These are phyloP conservation scores for Sclerodermus sp. DNA, from an alignment of 2,888 invertebrate species.

Conservation along the genomic window DNA sequence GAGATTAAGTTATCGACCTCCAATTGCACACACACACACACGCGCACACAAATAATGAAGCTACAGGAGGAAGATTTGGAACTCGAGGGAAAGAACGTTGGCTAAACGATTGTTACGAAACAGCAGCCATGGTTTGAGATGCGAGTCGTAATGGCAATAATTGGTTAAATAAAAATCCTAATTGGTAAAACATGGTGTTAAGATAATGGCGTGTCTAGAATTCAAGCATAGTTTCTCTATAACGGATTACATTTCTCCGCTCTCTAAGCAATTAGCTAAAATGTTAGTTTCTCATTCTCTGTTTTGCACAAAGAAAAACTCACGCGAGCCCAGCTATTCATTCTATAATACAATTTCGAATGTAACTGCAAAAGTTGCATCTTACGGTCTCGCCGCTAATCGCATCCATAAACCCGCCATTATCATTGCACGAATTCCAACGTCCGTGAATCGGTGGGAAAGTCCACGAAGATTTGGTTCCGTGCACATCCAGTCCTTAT, in stretches of 20 bases:
- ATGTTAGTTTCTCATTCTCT: background rate
- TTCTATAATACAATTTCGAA: background rate
- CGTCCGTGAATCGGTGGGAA: constrained; percentile 39
- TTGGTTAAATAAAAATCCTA: too few relatives aligned
- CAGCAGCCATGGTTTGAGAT: too few relatives aligned
- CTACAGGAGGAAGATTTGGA: too few relatives aligned
- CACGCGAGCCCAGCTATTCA: background rate
- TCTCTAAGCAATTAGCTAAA: constrained; percentile 8
- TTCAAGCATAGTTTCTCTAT: constrained; percentile 12
- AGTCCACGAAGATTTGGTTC: constrained; percentile 52
- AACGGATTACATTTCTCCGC: constrained; percentile 15
- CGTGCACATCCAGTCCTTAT: constrained; percentile 53
- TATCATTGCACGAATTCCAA: background rate
- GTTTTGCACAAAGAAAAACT: background rate
- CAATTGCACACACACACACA: too few relatives aligned
- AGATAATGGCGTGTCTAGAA: background rate
- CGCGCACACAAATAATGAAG: too few relatives aligned
- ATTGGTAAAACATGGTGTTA: background rate
- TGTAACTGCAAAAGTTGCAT: background rate
- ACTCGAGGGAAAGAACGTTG: too few relatives aligned
- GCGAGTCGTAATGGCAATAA: too few relatives aligned
- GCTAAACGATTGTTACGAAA: too few relatives aligned
- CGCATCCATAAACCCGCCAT: background rate
- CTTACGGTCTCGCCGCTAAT: background rate
- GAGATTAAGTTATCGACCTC: too few relatives aligned